Evolutionary conservation across 2,113 vertebrate species (phyloP).

Genomic region (Sapayoa aenigma): DNA sequence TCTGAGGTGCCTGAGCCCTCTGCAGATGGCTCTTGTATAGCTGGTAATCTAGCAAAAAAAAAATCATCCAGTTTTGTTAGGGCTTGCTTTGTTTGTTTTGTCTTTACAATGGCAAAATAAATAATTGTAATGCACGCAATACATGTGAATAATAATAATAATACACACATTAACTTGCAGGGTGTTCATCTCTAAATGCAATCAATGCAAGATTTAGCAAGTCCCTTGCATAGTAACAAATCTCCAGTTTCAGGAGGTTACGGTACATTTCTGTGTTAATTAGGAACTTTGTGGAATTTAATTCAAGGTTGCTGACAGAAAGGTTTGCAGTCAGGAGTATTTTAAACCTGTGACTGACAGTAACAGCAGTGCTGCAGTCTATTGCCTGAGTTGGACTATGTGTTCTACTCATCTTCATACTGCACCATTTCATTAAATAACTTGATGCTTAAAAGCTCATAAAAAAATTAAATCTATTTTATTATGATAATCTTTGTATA

Average conservation of each 20-base stretch:
- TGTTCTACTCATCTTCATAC: not conserved
- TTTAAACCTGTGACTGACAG: slow-evolving; percentile 65
- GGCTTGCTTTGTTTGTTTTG: not conserved
- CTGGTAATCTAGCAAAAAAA: not conserved
- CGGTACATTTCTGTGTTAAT: slow-evolving; percentile 50
- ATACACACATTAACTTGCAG: not conserved
- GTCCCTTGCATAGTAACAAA: not conserved
- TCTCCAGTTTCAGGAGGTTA: not conserved
- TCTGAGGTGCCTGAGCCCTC: not conserved
- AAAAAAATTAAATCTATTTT: not conserved
- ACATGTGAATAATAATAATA: not conserved
- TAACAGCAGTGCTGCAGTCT: slow-evolving; percentile 22
- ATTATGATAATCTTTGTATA: not conserved
- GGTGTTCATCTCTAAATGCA: not conserved
- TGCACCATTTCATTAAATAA: slow-evolving; percentile 35
- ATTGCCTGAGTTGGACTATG: slow-evolving; percentile 6
- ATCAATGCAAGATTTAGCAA: not conserved
- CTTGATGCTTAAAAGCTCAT: slow-evolving; percentile 9
- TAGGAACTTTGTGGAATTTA: slow-evolving; percentile 61
- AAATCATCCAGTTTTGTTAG: not conserved
- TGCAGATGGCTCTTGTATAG: slow-evolving; percentile 3
- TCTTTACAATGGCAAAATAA: not conserved
- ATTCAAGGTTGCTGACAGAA: slow-evolving; percentile 61
- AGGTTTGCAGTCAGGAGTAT: slow-evolving; percentile 17
- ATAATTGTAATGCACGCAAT: not conserved